phyloP scores from a whole-genome alignment of 2,113 vertebrate species.

The Chaetodon auriga region DNA sequence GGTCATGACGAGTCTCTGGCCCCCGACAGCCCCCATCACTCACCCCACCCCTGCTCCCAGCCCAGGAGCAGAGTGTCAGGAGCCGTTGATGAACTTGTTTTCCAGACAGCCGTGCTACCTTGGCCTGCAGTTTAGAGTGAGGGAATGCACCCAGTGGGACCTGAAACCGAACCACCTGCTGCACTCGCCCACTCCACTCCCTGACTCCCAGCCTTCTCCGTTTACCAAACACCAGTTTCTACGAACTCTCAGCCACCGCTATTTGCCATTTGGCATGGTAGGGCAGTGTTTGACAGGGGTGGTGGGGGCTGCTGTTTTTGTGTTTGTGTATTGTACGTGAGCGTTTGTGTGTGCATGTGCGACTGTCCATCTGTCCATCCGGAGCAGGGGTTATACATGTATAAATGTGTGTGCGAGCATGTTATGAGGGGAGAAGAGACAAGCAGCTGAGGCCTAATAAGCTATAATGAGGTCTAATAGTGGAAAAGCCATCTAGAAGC shows the following conservation, averaged over 20 bases:
- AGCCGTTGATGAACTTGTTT: slow-evolving; percentile 81
- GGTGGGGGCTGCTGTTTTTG: slow-evolving; percentile 34
- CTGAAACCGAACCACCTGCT: slow-evolving; percentile 83
- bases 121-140: slow-evolving; percentile 63
- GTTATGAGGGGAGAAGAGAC: slow-evolving; percentile 74
- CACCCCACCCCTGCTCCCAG: slow-evolving; percentile 11
- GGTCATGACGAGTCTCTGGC: slow-evolving; percentile 36
- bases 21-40: slow-evolving; percentile 22
- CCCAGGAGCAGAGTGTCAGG: slow-evolving; percentile 56
- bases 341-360: slow-evolving; percentile 53
- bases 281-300: slow-evolving; percentile 43
- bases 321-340: slow-evolving; percentile 65
- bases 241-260: slow-evolving; percentile 74
- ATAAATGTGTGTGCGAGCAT: slow-evolving; percentile 62
- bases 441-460: slow-evolving; percentile 86
- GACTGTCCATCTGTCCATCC: slow-evolving; percentile 67
- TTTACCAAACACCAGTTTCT: slow-evolving; percentile 84
- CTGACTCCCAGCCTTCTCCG: slow-evolving; percentile 81
- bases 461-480: slow-evolving; percentile 87
- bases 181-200: slow-evolving; percentile 69
- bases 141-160: slow-evolving; percentile 78
- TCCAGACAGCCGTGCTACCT: slow-evolving; percentile 77
- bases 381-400: slow-evolving; percentile 49
- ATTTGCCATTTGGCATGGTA: slow-evolving; percentile 75
- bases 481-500: slow-evolving; percentile 84